These are phyloP conservation scores for Fregetta grallaria DNA, from an alignment of 2,113 vertebrate species.

Conservation along the genomic window DNA sequence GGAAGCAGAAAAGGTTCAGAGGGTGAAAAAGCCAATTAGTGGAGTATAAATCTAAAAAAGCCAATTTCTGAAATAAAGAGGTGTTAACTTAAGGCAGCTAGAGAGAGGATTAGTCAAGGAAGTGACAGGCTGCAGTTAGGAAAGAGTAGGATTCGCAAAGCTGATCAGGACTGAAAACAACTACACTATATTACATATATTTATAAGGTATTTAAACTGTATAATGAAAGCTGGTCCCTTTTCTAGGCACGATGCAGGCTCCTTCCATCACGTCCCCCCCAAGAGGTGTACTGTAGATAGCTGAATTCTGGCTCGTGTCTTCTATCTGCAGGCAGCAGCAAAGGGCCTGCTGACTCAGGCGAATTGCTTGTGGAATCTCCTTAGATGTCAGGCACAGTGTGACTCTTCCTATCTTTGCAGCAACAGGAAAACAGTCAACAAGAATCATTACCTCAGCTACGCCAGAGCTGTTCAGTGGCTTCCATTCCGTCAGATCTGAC, in stretches of 20 bases:
- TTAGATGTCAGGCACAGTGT: neutral
- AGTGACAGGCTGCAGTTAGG: neutral
- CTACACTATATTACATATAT: neutral
- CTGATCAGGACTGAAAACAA: neutral
- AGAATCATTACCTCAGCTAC: neutral
- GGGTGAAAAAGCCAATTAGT: conserved; percentile 51
- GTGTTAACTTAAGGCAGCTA: conserved; percentile 5
- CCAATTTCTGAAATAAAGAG: conserved; percentile 38
- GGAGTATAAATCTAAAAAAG: conserved; percentile 44
- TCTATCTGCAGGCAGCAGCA: conserved; percentile 35
- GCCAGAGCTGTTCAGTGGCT: neutral
- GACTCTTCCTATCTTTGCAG: neutral
- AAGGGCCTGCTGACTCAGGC: conserved; percentile 24
- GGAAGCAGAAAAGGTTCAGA: conserved; percentile 31
- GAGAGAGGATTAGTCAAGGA: neutral
- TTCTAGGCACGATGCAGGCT: neutral
- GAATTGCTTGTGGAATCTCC: neutral
- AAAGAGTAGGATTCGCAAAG: neutral
- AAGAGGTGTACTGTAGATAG: neutral
- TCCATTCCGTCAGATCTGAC: neutral
- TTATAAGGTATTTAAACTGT: neutral
- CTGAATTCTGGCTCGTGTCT: neutral
- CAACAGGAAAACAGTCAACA: conserved; percentile 31
- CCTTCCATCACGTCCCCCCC: neutral
- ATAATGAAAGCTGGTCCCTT: neutral